Percentiles rank a stretch among this genome's conserved stretches.
Evolutionary conservation across 2,888 invertebrate species (phyloP).

Genomic region (Proisotoma minuta): DNA sequence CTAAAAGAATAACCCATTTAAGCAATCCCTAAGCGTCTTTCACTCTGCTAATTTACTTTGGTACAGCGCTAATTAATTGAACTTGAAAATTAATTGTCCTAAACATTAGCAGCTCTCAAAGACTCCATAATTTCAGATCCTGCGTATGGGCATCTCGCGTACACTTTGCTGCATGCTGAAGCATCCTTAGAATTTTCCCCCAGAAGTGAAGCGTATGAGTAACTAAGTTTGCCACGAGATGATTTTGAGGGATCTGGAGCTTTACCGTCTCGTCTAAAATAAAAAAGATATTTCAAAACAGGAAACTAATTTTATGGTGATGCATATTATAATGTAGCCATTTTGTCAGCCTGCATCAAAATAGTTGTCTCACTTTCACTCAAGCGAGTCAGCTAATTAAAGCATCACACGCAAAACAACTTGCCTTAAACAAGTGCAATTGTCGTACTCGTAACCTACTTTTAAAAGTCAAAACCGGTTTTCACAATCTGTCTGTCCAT

Average conservation of each 20-base stretch:
- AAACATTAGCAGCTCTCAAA: conserved; percentile 38
- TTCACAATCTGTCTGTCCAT: too few relatives aligned
- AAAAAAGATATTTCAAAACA: neutral
- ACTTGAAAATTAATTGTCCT: too few relatives aligned
- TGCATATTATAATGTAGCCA: neutral
- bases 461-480: too few relatives aligned
- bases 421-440: too few relatives aligned
- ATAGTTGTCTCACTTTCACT: neutral
- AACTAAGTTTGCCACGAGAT: conserved; percentile 40
- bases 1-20: too few relatives aligned
- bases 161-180: conserved; percentile 36
- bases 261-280: conserved; percentile 41
- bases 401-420: too few relatives aligned
- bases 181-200: conserved; percentile 38
- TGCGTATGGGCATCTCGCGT: conserved; percentile 40
- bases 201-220: conserved; percentile 41
- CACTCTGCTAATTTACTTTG: too few relatives aligned
- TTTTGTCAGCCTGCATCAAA: neutral
- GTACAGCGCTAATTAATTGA: too few relatives aligned
- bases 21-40: too few relatives aligned
- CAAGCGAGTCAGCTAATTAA: too few relatives aligned
- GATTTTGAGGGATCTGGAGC: conserved; percentile 38
- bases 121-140: conserved; percentile 37
- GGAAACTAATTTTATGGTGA: neutral
- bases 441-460: too few relatives aligned